Percentiles rank a stretch among this genome's conserved stretches.
phyloP scores from a whole-genome alignment of 2,797 vertebrate species.

The Onychomys arenicola region DNA sequence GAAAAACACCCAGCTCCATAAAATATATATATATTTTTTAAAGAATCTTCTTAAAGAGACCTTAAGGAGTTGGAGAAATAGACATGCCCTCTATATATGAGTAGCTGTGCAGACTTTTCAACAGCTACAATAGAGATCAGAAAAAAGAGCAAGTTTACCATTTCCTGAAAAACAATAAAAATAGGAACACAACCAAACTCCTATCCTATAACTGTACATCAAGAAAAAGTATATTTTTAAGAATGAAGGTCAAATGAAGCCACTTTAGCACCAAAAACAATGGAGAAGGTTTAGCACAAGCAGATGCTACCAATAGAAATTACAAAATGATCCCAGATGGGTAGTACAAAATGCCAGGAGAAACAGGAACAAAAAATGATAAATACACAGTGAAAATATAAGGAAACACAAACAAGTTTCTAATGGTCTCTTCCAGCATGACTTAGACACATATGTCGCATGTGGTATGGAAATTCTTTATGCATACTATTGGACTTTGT shows the following conservation, averaged over 20 bases:
- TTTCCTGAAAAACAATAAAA: constrained; percentile 1
- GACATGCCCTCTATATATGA: neutral
- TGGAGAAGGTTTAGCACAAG: constrained; percentile 1
- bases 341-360: constrained; percentile 34
- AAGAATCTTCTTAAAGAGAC: neutral
- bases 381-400: constrained; percentile 6
- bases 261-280: constrained; percentile 32
- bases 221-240: neutral
- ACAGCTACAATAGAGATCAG: neutral
- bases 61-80: neutral
- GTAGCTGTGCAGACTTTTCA: neutral
- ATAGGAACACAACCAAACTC: neutral
- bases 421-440: neutral
- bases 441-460: neutral
- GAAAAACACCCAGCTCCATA: no score
- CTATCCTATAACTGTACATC: neutral
- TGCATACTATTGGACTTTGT: neutral
- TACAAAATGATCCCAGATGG: constrained; percentile 38
- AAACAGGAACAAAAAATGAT: constrained; percentile 54
- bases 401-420: neutral
- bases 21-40: no score
- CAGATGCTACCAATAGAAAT: constrained; percentile 54
- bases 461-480: neutral
- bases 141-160: neutral
- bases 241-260: constrained; percentile 40